These are phyloP conservation scores for Zaprionus bogoriensis DNA, from an alignment of 2,888 invertebrate species.

Conservation along the genomic window DNA sequence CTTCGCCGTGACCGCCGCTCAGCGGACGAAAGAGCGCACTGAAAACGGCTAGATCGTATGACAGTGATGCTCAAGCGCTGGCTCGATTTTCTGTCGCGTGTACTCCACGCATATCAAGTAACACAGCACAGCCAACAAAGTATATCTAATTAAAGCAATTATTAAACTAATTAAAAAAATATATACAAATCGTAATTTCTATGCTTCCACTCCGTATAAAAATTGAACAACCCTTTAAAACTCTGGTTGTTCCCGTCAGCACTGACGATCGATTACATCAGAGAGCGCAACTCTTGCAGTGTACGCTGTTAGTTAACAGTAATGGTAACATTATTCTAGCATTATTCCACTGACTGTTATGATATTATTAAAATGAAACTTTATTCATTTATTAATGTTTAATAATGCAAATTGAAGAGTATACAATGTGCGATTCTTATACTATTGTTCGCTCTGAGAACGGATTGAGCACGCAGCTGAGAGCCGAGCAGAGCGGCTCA, in stretches of 20 bases:
- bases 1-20: slow-evolving; percentile 26
- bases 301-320: too few species aligned
- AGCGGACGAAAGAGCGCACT: background rate
- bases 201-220: too few species aligned
- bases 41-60: background rate
- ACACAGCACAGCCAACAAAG: background rate
- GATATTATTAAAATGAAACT: background rate
- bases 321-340: too few species aligned
- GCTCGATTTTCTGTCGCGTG: background rate
- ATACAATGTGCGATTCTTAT: background rate
- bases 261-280: too few species aligned
- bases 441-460: slow-evolving; percentile 24
- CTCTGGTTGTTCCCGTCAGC: too few species aligned
- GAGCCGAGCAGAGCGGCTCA: slow-evolving; percentile 21
- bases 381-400: too few species aligned
- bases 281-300: too few species aligned
- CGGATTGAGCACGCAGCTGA: slow-evolving; percentile 10
- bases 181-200: too few species aligned
- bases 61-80: background rate
- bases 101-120: too few species aligned
- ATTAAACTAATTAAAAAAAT: too few species aligned
- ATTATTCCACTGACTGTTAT: background rate
- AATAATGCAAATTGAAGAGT: slow-evolving; percentile 15
- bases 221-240: too few species aligned
- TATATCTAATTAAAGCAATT: too few species aligned